phyloP scores from a whole-genome alignment of 2,797 vertebrate species.

The Gambelia wislizenii region DNA sequence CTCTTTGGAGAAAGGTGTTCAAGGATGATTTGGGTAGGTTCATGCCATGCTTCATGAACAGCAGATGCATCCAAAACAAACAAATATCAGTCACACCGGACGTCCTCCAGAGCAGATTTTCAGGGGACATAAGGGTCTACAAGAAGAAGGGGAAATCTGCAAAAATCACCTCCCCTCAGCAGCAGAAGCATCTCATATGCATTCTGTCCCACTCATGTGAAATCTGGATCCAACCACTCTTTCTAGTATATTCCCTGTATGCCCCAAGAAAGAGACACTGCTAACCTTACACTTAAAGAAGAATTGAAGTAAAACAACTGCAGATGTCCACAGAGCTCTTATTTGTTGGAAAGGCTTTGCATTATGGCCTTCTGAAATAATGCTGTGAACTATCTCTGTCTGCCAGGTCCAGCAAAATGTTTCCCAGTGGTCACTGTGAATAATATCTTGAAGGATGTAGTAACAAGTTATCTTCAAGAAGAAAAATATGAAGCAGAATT shows the following conservation, averaged over 20 bases:
- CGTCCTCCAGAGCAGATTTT: not conserved
- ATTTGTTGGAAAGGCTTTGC: not conserved
- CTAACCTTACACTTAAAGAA: no score
- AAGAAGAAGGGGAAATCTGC: not conserved
- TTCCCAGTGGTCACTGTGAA: constrained; percentile 83
- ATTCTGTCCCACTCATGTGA: no score
- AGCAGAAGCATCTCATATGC: not conserved
- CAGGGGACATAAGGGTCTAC: not conserved
- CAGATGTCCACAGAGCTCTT: no score
- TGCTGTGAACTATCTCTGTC: constrained; percentile 16
- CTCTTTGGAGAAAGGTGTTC: not conserved
- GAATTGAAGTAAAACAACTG: no score
- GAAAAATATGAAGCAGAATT: constrained; percentile 87
- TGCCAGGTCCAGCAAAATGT: constrained; percentile 79
- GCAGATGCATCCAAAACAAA: not conserved
- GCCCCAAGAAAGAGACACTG: no score
- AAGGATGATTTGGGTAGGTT: not conserved
- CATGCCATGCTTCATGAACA: not conserved
- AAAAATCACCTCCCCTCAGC: not conserved
- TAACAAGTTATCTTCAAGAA: constrained; percentile 84
- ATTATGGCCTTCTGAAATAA: constrained; percentile 16
- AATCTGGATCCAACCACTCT: no score
- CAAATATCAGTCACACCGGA: not conserved
- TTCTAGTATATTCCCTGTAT: not conserved
- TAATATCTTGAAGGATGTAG: constrained; percentile 88